Conservation (phyloP, 2,888 invertebrate genomes). For the Lasioglossum pauxillum region DNA sequence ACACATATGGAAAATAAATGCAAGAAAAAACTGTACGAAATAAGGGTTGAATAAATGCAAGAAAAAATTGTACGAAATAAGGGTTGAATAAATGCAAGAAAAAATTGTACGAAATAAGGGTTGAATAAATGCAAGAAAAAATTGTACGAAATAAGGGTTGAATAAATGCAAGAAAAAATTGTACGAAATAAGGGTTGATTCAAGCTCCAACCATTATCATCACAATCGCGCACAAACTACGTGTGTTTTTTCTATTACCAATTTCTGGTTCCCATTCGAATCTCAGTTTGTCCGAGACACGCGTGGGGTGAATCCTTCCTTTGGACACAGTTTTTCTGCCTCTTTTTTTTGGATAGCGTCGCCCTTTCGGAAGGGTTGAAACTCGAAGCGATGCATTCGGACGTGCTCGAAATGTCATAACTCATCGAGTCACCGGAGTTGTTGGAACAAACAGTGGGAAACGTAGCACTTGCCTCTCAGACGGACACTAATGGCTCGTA, state of each 20-base stretch:
- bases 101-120: too few species aligned
- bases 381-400: conserved; percentile 22
- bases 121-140: too few species aligned
- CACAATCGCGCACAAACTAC: conserved; percentile 9
- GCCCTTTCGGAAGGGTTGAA: conserved; percentile 58
- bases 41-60: neutral
- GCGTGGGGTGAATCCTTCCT: conserved; percentile 24
- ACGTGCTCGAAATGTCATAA: conserved; percentile 68
- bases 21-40: too few species aligned
- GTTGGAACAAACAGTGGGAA: conserved; percentile 72
- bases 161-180: too few species aligned
- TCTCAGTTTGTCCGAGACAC: neutral
- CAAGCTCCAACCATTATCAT: neutral
- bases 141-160: too few species aligned
- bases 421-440: conserved; percentile 62
- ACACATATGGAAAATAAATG: neutral
- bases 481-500: conserved; percentile 65
- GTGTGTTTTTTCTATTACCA: neutral
- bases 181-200: neutral
- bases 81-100: too few species aligned
- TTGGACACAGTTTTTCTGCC: conserved; percentile 59
- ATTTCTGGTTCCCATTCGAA: conserved; percentile 23
- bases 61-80: too few species aligned
- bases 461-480: conserved; percentile 60
- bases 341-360: conserved; percentile 50